Conservation (phyloP, 2,113 vertebrate genomes). For the Muntiacus muntjak region DNA sequence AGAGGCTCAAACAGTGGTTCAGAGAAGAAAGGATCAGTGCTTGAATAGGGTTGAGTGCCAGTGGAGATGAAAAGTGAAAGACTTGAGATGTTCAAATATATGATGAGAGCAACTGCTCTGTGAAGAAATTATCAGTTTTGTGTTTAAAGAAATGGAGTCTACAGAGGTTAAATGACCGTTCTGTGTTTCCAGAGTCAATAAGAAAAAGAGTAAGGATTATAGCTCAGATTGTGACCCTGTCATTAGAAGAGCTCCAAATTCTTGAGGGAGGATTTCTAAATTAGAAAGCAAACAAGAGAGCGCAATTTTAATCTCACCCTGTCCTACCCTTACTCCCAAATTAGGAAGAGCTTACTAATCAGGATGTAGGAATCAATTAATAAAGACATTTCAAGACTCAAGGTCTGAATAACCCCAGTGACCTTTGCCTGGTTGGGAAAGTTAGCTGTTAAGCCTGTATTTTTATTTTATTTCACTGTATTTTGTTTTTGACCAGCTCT, state of each 20-base stretch:
- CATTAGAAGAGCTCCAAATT: not conserved
- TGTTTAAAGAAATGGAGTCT: not conserved
- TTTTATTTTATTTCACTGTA: not conserved
- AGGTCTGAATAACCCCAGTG: not conserved
- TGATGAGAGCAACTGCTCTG: not conserved
- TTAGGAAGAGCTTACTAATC: not conserved
- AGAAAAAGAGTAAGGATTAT: not conserved
- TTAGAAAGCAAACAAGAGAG: not conserved
- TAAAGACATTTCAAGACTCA: not conserved
- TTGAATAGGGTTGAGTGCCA: not conserved
- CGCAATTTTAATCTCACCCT: not conserved
- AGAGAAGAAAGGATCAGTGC: not conserved
- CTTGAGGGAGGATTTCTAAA: not conserved
- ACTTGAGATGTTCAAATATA: not conserved
- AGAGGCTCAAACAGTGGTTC: not conserved
- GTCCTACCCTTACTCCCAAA: not conserved
- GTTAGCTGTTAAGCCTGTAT: not conserved
- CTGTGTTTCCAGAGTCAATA: not conserved
- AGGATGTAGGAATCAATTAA: not conserved
- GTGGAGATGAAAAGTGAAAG: not conserved
- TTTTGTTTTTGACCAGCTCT: not conserved
- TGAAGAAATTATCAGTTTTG: not conserved
- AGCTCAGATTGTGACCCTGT: not conserved
- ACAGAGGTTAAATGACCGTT: not conserved
- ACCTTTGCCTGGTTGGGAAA: not conserved